Base-by-base conservation (phyloP, 1,140 invertebrate genomes). In the Frieseomelitta varia region DNA sequence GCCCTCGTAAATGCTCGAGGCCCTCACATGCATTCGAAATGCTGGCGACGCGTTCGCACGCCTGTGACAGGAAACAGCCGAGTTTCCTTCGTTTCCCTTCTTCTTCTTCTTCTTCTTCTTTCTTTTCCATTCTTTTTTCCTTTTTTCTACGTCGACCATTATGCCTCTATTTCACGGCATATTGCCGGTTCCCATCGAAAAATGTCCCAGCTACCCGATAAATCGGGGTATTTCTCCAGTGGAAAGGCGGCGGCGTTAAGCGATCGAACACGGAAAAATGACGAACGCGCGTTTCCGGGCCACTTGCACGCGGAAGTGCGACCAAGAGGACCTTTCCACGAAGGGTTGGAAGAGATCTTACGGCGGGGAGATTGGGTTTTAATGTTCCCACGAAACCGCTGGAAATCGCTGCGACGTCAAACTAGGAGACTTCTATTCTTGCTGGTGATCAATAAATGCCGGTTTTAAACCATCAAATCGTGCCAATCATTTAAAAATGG, bases 191-290 rank as follows among this genome's bases (percentile, higher is more conserved):
- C 4, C 24, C 53, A 8, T 58, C 34, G 39, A 53, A 68, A 71
- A 79, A 47, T 56, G 30, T 58, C 53, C 53, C n/a, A 6, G 51
- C 30, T 6, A 30, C 21, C 51, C 65, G 65, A 21, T 63, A 27
- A 67, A 65, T 65, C 39, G 61, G 61, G 4, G 27, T 67, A 67
- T 67, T 78, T 63, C 61, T 67, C 47, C 17, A 11, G 11, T n/a
- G 8, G 17, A 47, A 65, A 65, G n/a, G 17, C 39, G 76, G 21
- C 19, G 8, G 27, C 39, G 39, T 78, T 78, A 78, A 78, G 30
- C 76, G 76, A 67, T 78, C 61, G 75, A 47, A 47, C 11, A 47
- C n/a, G 24, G 47, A 71, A 71, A 79, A 71, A 71, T 58, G 51
- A 58, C 53, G 30, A 47, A 71, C 78, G 77, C 77, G 51, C 47